Evolutionary conservation across 2,797 vertebrate genomes (phyloP).

Genomic region (Avahi laniger): DNA sequence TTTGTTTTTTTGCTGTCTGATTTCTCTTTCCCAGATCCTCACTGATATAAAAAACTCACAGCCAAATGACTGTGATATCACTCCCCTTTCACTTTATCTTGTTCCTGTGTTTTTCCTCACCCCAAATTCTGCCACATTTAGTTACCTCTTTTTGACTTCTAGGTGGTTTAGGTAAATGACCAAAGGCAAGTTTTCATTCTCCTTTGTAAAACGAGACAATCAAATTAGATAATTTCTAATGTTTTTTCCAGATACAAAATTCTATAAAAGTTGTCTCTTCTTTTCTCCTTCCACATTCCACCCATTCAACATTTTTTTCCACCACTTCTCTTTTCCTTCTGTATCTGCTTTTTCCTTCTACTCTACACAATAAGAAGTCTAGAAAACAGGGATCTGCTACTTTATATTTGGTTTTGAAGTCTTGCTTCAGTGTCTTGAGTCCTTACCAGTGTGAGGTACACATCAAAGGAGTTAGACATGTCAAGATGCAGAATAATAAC

Average conservation of each 20-base stretch:
- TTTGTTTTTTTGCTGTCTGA: slow-evolving; percentile 12
- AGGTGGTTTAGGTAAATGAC: background rate
- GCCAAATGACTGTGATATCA: background rate
- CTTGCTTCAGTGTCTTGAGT: background rate
- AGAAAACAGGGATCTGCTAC: background rate
- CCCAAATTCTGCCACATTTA: background rate
- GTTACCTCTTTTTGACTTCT: background rate
- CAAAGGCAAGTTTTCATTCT: slow-evolving; percentile 17
- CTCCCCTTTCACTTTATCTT: background rate
- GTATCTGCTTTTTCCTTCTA: background rate
- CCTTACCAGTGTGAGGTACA: background rate
- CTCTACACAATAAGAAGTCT: background rate
- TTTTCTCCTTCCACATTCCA: background rate
- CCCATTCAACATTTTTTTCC: background rate
- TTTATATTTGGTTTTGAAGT: background rate
- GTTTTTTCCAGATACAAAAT: slow-evolving; percentile 31
- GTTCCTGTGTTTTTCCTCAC: background rate
- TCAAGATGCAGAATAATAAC: slow-evolving; percentile 6
- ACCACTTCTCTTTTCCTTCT: background rate
- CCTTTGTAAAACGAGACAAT: slow-evolving; percentile 10
- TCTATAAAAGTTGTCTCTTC: background rate
- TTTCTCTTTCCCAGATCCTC: background rate
- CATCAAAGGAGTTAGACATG: background rate
- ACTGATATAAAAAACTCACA: background rate
- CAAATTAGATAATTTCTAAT: slow-evolving; percentile 8